A percentile compares a stretch with the other conserved stretches of the same genome.
phyloP scores from a whole-genome alignment of 2,888 invertebrate species.

The Antheraea yamamai region DNA sequence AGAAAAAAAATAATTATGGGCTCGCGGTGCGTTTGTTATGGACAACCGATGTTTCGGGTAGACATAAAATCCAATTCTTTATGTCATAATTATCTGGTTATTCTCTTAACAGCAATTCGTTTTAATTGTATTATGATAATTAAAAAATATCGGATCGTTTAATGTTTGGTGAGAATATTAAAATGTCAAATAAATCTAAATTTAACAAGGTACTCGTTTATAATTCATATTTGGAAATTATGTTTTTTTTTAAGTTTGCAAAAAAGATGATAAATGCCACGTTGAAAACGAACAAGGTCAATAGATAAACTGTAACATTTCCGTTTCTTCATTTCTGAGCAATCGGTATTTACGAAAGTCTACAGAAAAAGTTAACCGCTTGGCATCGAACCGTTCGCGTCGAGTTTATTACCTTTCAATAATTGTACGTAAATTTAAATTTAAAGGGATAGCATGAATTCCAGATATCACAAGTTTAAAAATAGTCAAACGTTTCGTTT shows the following conservation, averaged over 20 bases:
- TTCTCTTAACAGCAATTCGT: conserved; percentile 19
- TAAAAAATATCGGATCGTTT: not conserved
- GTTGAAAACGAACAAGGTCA: not conserved
- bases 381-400: not conserved
- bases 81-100: conserved; percentile 32
- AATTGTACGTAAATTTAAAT: conserved; percentile 51
- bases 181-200: not conserved
- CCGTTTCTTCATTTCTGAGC: not conserved
- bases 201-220: too few relatives aligned
- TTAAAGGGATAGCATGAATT: conserved; percentile 58
- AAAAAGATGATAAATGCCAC: not conserved
- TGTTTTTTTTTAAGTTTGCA: not conserved
- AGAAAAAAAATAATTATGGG: conserved; percentile 28
- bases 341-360: not conserved
- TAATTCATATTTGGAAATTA: too few relatives aligned
- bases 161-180: not conserved
- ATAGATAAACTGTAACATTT: not conserved
- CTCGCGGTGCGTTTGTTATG: conserved; percentile 30
- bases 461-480: conserved; percentile 62
- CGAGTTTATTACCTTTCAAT: not conserved
- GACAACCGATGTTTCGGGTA: conserved; percentile 10
- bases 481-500: conserved; percentile 35
- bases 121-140: not conserved
- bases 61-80: conserved; percentile 29
- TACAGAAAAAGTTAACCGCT: not conserved